Evolutionary conservation across 2,888 invertebrate species (phyloP).

Genomic region (Cataglyphis albicans): DNA sequence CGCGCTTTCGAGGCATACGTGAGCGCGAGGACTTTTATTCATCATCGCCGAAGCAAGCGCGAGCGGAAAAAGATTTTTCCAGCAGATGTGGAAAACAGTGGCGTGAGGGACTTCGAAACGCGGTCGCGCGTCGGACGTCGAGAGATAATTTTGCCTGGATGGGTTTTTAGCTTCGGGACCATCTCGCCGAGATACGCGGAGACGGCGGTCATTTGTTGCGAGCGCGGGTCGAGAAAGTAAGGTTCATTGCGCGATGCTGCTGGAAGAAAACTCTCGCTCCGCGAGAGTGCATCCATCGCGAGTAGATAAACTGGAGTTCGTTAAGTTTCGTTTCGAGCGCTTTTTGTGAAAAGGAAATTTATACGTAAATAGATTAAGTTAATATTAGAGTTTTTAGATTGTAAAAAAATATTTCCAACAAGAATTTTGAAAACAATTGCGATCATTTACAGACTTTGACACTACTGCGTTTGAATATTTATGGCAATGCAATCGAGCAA

Average conservation of each 20-base stretch:
- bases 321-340: not conserved
- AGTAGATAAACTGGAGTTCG: not conserved
- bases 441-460: not conserved
- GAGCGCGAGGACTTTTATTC: constrained; percentile 52
- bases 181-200: not conserved
- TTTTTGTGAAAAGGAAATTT: constrained; percentile 1
- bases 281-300: constrained; percentile 2
- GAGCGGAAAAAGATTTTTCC: constrained; percentile 34
- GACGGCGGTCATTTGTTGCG: constrained; percentile 26
- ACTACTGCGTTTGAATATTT: not conserved
- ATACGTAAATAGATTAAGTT: not conserved
- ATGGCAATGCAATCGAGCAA: not conserved
- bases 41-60: constrained; percentile 30
- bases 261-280: not conserved
- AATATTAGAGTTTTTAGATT: not conserved
- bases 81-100: constrained; percentile 26
- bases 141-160: constrained; percentile 22
- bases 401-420: not conserved
- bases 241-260: not conserved
- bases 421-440: not conserved
- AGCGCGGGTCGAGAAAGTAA: not conserved
- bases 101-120: not conserved
- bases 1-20: constrained; percentile 37
- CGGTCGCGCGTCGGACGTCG: constrained; percentile 25
- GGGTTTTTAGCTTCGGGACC: not conserved